phyloP scores from a whole-genome alignment of 2,888 invertebrate species.

The Drosophila nigritarsus region DNA sequence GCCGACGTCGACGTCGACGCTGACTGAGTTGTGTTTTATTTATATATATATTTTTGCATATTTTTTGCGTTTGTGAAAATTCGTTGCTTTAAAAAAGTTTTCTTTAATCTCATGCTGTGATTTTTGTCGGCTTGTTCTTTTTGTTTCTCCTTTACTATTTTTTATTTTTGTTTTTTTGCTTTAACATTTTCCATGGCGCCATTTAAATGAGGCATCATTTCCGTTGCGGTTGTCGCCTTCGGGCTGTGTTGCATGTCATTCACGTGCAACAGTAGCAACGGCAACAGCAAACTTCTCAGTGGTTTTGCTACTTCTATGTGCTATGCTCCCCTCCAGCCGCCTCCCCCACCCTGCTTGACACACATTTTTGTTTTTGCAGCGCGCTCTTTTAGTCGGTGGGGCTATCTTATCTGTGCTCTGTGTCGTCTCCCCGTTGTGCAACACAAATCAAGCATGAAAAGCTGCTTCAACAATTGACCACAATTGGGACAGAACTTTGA shows the following conservation, averaged over 20 bases:
- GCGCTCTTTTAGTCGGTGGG: constrained; percentile 24
- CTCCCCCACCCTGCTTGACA: constrained; percentile 46
- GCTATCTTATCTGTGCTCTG: neutral
- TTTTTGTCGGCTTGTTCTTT: constrained; percentile 6
- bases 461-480: constrained; percentile 73
- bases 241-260: constrained; percentile 36
- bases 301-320: neutral
- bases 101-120: constrained; percentile 39
- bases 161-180: constrained; percentile 1
- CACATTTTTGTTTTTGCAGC: constrained; percentile 42
- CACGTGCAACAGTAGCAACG: constrained; percentile 23
- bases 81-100: constrained; percentile 20
- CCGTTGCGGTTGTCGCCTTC: constrained; percentile 54
- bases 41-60: constrained; percentile 26
- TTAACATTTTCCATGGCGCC: constrained; percentile 41
- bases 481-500: constrained; percentile 68
- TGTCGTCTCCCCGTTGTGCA: constrained; percentile 59
- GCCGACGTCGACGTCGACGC: constrained; percentile 13
- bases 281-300: constrained; percentile 12
- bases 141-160: neutral
- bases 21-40: constrained; percentile 38
- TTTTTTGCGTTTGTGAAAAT: constrained; percentile 17
- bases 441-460: constrained; percentile 67
- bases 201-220: constrained; percentile 58
- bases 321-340: neutral